Evolutionary conservation across 2,113 vertebrate species (phyloP).

Genomic region (Forbesichthys agassizii): DNA sequence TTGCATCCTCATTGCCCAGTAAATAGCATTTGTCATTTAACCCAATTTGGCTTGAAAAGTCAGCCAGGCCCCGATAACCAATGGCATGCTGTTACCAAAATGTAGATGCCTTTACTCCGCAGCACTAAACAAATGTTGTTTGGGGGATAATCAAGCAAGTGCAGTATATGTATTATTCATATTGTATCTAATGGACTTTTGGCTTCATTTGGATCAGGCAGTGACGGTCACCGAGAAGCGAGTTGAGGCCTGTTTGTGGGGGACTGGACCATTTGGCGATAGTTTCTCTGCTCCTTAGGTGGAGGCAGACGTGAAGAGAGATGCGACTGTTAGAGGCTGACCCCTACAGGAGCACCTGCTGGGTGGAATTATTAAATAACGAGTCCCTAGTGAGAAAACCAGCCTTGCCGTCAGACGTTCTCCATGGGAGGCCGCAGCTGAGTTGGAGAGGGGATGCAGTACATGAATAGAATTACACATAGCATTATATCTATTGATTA

Average conservation of each 20-base stretch:
- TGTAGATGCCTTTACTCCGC: conserved; percentile 43
- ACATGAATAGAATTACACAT: conserved; percentile 45
- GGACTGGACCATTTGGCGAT: conserved; percentile 58
- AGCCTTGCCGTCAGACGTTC: conserved; percentile 67
- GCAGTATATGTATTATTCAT: conserved; percentile 56
- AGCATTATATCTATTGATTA: conserved; percentile 31
- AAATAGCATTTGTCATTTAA: conserved; percentile 63
- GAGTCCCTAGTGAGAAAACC: conserved; percentile 68
- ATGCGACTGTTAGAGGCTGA: conserved; percentile 61
- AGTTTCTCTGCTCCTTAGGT: conserved; percentile 53
- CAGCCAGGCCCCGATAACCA: conserved; percentile 27
- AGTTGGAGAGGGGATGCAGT: conserved; percentile 56
- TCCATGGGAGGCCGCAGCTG: conserved; percentile 52
- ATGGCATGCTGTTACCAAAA: conserved; percentile 40
- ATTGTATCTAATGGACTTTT: conserved; percentile 60
- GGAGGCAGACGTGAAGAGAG: conserved; percentile 53
- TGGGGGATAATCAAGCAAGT: conserved; percentile 48
- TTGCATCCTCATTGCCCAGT: conserved; percentile 29
- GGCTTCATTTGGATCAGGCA: conserved; percentile 49
- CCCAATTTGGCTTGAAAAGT: conserved; percentile 51
- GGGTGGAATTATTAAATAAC: conserved; percentile 72
- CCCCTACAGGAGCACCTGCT: conserved; percentile 69
- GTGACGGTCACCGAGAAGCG: conserved; percentile 40
- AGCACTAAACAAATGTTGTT: conserved; percentile 53
- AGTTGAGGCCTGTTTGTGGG: conserved; percentile 46